Evolutionary conservation across 2,888 invertebrate species (phyloP).

Genomic region (Ferrisia virgata): DNA sequence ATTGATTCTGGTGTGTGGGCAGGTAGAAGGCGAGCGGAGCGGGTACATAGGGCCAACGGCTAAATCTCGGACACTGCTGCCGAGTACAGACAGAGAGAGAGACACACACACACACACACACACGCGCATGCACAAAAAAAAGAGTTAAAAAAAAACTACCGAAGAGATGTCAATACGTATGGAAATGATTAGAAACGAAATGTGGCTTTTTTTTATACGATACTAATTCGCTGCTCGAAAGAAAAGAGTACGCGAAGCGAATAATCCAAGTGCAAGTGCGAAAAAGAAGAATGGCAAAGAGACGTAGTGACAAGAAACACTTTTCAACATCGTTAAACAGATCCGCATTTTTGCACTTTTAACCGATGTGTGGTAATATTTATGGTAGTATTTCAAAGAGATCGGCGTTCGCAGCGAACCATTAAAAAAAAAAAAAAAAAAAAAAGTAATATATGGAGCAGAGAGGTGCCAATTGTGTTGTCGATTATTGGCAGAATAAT

Average conservation of each 20-base stretch:
- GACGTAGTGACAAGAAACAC: slow-evolving; percentile 37
- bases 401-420: slow-evolving; percentile 29
- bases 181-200: slow-evolving; percentile 14
- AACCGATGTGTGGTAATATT: slow-evolving; percentile 39
- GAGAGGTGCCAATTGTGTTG: slow-evolving; percentile 46
- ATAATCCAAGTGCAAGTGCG: too few species aligned
- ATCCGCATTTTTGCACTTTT: slow-evolving; percentile 44
- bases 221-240: slow-evolving; percentile 10
- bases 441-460: slow-evolving; percentile 44
- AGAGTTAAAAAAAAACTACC: neutral
- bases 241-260: neutral
- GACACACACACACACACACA: too few species aligned
- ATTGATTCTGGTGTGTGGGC: neutral
- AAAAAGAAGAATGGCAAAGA: slow-evolving; percentile 24
- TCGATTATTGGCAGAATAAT: slow-evolving; percentile 46
- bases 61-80: neutral
- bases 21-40: neutral
- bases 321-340: slow-evolving; percentile 44
- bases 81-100: neutral
- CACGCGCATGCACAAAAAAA: too few species aligned
- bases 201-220: slow-evolving; percentile 9
- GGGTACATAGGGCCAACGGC: neutral
- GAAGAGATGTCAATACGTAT: neutral
- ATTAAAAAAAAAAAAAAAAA: slow-evolving; percentile 10
- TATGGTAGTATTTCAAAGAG: slow-evolving; percentile 39